Evolutionary conservation across 1,140 invertebrate genomes (phyloP).

Genomic region (Bombus pascuorum): DNA sequence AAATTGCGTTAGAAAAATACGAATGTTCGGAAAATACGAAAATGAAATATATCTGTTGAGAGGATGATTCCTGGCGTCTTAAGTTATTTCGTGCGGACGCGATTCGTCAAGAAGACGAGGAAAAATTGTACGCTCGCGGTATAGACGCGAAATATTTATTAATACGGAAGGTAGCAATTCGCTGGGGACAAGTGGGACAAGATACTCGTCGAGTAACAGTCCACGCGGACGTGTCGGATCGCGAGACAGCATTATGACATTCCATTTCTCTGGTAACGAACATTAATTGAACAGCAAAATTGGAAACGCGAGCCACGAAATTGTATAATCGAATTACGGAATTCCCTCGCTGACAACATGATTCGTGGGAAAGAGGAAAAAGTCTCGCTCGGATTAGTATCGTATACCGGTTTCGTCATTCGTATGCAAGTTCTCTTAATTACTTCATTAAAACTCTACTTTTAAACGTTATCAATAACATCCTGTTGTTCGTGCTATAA

Average conservation of each 20-base stretch:
- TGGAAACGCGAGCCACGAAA: background rate
- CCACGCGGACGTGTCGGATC: background rate
- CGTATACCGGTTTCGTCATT: too few relatives aligned
- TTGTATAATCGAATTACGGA: background rate
- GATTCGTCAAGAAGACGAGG: too few relatives aligned
- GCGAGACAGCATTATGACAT: slow-evolving; percentile 11
- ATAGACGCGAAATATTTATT: background rate
- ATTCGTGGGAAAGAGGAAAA: background rate
- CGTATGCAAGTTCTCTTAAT: background rate
- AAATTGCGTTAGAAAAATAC: too few relatives aligned
- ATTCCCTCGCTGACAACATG: too few relatives aligned
- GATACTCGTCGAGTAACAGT: background rate
- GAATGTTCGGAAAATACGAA: too few relatives aligned
- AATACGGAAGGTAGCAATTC: background rate
- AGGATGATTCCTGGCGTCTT: too few relatives aligned
- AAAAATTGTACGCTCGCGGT: background rate
- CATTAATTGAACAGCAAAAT: slow-evolving; percentile 16
- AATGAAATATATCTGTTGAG: too few relatives aligned
- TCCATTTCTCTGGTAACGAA: slow-evolving; percentile 29
- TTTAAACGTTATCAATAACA: background rate
- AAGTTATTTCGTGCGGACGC: background rate
- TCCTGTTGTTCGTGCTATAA: background rate
- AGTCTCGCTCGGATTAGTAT: too few relatives aligned
- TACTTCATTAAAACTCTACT: background rate
- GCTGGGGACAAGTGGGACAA: background rate